Percentiles rank a stretch among this genome's conserved stretches.
Evolutionary conservation across 2,113 vertebrate genomes (phyloP).

Genomic region (Natator depressus): DNA sequence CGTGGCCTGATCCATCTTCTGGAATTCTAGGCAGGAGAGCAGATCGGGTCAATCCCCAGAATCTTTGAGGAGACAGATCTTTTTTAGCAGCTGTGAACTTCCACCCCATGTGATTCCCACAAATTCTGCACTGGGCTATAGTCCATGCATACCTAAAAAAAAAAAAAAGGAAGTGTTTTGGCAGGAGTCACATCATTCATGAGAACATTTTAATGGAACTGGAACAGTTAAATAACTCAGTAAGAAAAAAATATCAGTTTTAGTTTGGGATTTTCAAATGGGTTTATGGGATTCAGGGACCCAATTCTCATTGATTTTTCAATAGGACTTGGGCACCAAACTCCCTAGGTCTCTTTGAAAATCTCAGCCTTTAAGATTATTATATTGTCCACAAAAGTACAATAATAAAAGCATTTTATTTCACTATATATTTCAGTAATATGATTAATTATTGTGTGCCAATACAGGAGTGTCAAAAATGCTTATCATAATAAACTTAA

Average conservation of each 20-base stretch:
- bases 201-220: accelerated
- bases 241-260: not conserved
- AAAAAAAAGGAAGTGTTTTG: not conserved
- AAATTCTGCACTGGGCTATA: slow-evolving; percentile 91
- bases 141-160: slow-evolving; percentile 93
- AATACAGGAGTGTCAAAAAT: not conserved
- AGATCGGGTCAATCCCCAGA: slow-evolving; percentile 97
- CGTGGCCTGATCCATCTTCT: slow-evolving; percentile 81
- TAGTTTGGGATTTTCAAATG: not conserved
- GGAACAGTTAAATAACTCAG: not conserved
- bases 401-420: not conserved
- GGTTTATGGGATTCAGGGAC: not conserved
- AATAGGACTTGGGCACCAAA: not conserved
- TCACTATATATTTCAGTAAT: not conserved
- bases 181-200: accelerated
- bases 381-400: not conserved
- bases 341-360: not conserved
- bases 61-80: slow-evolving; percentile 90
- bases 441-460: not conserved
- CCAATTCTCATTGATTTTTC: not conserved
- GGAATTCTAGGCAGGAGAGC: slow-evolving; percentile 94
- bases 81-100: slow-evolving; percentile 96
- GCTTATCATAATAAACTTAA: not conserved
- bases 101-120: slow-evolving; percentile 95
- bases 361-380: not conserved